Conservation (phyloP, 2,888 invertebrate species). For the Vandiemenella viatica region DNA sequence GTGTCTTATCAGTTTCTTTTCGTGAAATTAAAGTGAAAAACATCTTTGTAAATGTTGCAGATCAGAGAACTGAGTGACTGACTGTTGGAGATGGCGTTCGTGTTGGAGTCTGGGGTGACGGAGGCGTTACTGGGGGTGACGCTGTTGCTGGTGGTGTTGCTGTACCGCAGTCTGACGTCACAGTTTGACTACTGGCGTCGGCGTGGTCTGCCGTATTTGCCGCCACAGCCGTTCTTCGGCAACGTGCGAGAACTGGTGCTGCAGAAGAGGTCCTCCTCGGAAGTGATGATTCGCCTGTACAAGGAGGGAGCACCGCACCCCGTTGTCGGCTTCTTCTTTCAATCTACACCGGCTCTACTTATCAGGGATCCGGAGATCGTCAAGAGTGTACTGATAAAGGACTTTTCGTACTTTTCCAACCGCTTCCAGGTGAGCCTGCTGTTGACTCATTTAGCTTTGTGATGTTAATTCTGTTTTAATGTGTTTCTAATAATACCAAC, state of each 20-base stretch:
- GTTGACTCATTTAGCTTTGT: too few relatives aligned
- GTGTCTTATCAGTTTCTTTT: too few relatives aligned
- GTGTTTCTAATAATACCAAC: too few relatives aligned
- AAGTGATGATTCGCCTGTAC: not conserved
- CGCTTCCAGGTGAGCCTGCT: too few relatives aligned
- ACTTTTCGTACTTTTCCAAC: slow-evolving; percentile 6
- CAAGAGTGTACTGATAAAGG: slow-evolving; percentile 6
- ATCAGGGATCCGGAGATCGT: slow-evolving; percentile 7
- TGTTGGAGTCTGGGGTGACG: too few relatives aligned
- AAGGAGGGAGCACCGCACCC: not conserved
- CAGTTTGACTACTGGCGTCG: slow-evolving; percentile 1
- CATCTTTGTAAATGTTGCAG: too few relatives aligned
- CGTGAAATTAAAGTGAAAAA: too few relatives aligned
- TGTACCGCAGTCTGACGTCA: not conserved
- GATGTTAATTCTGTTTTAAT: too few relatives aligned
- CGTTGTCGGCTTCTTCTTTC: slow-evolving; percentile 5
- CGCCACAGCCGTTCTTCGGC: slow-evolving; percentile 2
- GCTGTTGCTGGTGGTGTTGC: too few relatives aligned
- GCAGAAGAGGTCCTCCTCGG: not conserved
- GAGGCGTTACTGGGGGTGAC: too few relatives aligned
- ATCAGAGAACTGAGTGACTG: too few relatives aligned
- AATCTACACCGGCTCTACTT: slow-evolving; percentile 2
- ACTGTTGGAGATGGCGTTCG: too few relatives aligned
- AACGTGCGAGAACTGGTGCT: not conserved
- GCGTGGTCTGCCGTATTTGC: not conserved